Conservation (phyloP, 35 echinoderm and acorn worm species). For the Ophiothrix spiculata region DNA sequence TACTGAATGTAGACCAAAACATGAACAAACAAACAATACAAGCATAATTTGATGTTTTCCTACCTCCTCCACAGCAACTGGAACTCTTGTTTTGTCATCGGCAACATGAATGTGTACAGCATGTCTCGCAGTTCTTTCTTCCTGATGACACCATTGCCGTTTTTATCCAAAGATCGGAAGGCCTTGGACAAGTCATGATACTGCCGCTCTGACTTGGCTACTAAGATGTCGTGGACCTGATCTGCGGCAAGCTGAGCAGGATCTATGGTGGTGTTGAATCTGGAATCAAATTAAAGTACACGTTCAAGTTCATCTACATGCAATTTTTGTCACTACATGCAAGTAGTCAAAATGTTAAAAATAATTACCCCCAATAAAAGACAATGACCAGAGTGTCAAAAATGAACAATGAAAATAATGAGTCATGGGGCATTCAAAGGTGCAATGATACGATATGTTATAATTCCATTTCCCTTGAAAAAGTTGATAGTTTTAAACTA, state of each 20-base stretch:
- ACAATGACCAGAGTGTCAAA: not conserved
- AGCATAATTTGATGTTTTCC: too few relatives aligned
- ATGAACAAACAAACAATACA: too few relatives aligned
- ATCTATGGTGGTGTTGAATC: conserved; percentile 79
- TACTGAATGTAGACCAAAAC: too few relatives aligned
- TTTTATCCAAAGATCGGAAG: conserved; percentile 89
- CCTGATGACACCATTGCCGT: conserved; percentile 89
- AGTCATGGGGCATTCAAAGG: too few relatives aligned
- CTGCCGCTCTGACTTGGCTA: conserved; percentile 78
- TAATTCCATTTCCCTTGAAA: too few relatives aligned
- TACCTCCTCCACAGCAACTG: conserved; percentile 72
- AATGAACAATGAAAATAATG: too few relatives aligned
- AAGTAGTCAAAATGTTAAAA: not conserved
- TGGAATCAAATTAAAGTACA: conserved; percentile 28
- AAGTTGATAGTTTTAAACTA: too few relatives aligned
- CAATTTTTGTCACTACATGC: not conserved
- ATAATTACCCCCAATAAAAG: not conserved
- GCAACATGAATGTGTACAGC: conserved; percentile 90
- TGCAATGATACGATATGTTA: too few relatives aligned
- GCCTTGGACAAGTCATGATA: conserved; percentile 93
- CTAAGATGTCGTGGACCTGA: conserved; percentile 93
- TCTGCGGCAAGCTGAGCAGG: conserved; percentile 80
- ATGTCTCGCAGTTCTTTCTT: conserved; percentile 93
- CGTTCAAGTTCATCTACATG: not conserved
- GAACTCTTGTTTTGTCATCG: conserved; percentile 96